Conservation (phyloP, 2,888 invertebrate genomes). For the Agrilus cyanescens region DNA sequence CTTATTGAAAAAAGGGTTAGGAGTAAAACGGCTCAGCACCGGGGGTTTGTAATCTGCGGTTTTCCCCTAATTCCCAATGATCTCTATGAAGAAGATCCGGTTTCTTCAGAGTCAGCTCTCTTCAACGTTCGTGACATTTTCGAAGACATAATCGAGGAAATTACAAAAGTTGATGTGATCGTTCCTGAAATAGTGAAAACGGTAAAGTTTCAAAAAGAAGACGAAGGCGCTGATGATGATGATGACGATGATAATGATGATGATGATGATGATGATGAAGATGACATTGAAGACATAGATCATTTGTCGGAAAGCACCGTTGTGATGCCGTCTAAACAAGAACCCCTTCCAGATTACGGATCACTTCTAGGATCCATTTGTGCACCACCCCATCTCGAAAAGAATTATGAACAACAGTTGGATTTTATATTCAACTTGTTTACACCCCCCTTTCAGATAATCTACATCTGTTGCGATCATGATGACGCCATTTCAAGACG, state of each 20-base stretch:
- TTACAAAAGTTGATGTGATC: slow-evolving; percentile 14
- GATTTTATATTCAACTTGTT: slow-evolving; percentile 27
- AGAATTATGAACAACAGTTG: slow-evolving; percentile 27
- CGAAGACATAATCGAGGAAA: slow-evolving; percentile 26
- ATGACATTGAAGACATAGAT: slow-evolving; percentile 4
- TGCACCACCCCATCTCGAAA: slow-evolving; percentile 18
- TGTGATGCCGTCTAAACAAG: slow-evolving; percentile 12
- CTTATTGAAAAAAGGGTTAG: slow-evolving; percentile 42
- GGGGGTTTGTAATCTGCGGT: slow-evolving; percentile 55
- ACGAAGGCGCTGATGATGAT: slow-evolving; percentile 29
- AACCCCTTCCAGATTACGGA: slow-evolving; percentile 18
- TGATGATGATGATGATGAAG: slow-evolving; percentile 21
- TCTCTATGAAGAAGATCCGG: slow-evolving; percentile 30
- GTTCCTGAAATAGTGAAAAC: slow-evolving; percentile 7
- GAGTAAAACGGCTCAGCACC: slow-evolving; percentile 40
- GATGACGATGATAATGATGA: slow-evolving; percentile 11
- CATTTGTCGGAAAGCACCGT: slow-evolving; percentile 6
- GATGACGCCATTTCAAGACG: slow-evolving; percentile 39
- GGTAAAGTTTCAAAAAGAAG: slow-evolving; percentile 14
- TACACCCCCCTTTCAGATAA: slow-evolving; percentile 34
- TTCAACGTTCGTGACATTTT: slow-evolving; percentile 32
- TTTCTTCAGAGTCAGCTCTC: slow-evolving; percentile 31
- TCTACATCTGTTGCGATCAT: slow-evolving; percentile 44
- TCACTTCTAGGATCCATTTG: slow-evolving; percentile 16
- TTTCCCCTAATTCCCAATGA: slow-evolving; percentile 47